Evolutionary conservation across 2,113 vertebrate genomes (phyloP), one percentile per base, ranked within the genome.

Genomic region (Phalacrocorax brasilianus): DNA sequence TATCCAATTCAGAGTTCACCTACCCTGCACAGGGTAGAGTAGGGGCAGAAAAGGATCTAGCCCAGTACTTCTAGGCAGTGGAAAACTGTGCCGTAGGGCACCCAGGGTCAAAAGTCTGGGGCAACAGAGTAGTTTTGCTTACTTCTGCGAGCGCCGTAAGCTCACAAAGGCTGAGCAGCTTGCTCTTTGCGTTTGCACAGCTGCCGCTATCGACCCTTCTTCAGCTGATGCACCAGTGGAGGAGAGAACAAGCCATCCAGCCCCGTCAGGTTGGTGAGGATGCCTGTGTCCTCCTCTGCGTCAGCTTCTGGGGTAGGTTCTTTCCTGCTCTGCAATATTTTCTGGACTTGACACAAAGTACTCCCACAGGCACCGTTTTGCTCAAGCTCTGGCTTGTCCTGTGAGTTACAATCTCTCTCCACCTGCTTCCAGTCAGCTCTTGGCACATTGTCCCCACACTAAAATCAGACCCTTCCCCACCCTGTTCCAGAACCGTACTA

Each of bases 121-220:
- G 6, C n/a, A 68, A 42, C 10, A 5, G 2, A 28, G 18, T 2
- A 23, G 12, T 32, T 88, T 24, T 30, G 9, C 5, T 61, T 20
- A 40, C 40, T 63, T 63, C 17, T 78, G 23, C 0, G 0, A 44
- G 42, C 9, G 59, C 6, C 0, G 0, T 23, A 5, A 0, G 1
- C 38, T 82, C 30, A 5, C 18, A 1, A 40, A 85, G 14, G 8
- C 62, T 59, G n/a, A 85, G 35, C 23, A 59, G 30, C 40, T 85
- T 23, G 3, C 22, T 80, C 45, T 24, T 38, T 8, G 6, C 0
- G 1, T 12, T 62, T 30, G 23, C 28, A 23, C 15, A 65, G 66
- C 22, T 78, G 74, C 33, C 63, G 9, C 5, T 33, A 9, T 4
- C 9, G 12, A 4, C 32, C 15, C 16, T 47, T 23, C 42, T 66